Evolutionary conservation across 2,797 vertebrate genomes (phyloP).

Genomic region (Xenentodon cancila): DNA sequence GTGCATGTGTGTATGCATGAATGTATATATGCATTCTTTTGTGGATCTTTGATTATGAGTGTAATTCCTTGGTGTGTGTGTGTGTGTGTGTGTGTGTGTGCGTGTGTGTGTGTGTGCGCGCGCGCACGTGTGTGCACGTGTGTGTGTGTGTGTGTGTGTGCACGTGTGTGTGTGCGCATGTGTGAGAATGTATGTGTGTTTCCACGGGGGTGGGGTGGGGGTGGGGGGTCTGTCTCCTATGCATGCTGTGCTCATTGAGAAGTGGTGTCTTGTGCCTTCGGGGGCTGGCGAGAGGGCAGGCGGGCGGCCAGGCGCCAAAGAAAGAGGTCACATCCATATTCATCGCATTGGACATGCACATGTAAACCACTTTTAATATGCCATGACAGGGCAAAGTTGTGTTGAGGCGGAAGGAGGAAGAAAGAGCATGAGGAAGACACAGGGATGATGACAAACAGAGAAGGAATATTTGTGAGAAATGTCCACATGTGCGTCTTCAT

Average conservation of each 20-base stretch:
- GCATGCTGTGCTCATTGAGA: constrained; percentile 95
- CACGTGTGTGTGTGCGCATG: not conserved
- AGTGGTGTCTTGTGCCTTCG: constrained; percentile 88
- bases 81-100: not conserved
- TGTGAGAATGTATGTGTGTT: constrained; percentile 18
- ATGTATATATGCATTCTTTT: constrained; percentile 4
- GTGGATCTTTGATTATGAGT: constrained; percentile 45
- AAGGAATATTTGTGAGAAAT: constrained; percentile 64
- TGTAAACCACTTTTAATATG: constrained; percentile 97
- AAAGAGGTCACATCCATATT: constrained; percentile 99
- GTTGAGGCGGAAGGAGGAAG: constrained; percentile 82
- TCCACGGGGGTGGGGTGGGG: too few species aligned
- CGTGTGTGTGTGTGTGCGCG: not conserved
- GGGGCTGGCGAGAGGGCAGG: constrained; percentile 85
- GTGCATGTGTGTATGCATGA: constrained; percentile 15
- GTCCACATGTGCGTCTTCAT: constrained; percentile 61
- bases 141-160: not conserved
- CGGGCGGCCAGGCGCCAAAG: constrained; percentile 84
- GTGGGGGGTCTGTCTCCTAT: constrained; percentile 84
- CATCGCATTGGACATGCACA: constrained; percentile 97
- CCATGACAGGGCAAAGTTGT: constrained; percentile 93
- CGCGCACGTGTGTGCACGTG: constrained; percentile 1
- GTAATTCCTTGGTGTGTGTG: constrained; percentile 32
- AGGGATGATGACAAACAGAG: constrained; percentile 62
- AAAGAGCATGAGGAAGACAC: constrained; percentile 43